These are phyloP conservation scores for Dioctria linearis DNA, from an alignment of 2,888 invertebrate genomes.

Conservation along the genomic window DNA sequence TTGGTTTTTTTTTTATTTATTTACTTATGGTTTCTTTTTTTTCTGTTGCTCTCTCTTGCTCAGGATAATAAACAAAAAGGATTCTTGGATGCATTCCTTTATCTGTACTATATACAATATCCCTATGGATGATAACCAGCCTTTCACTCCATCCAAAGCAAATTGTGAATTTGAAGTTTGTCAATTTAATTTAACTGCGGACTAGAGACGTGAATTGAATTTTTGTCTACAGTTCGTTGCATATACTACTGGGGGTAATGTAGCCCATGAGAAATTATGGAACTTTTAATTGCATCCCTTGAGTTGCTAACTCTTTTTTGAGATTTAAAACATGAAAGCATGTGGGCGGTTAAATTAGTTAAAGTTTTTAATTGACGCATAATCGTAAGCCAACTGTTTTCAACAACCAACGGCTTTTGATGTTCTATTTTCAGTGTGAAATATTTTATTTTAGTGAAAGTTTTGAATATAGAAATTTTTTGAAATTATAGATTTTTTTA, in stretches of 20 bases:
- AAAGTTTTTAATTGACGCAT: too few relatives aligned
- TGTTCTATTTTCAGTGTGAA: too few relatives aligned
- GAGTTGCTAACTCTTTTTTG: background rate
- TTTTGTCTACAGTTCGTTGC: background rate
- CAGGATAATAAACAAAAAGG: background rate
- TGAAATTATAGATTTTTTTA: too few relatives aligned
- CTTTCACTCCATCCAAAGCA: background rate
- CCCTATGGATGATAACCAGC: background rate
- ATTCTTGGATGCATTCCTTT: background rate
- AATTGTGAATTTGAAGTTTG: background rate
- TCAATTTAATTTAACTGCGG: constrained; percentile 3
- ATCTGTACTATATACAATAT: background rate
- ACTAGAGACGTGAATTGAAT: background rate
- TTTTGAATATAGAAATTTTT: too few relatives aligned
- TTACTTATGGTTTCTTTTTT: too few relatives aligned
- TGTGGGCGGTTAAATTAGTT: too few relatives aligned
- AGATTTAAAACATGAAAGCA: too few relatives aligned
- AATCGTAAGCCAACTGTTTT: too few relatives aligned
- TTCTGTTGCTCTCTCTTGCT: background rate
- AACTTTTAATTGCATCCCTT: constrained; percentile 32
- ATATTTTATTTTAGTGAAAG: too few relatives aligned
- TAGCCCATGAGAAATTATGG: constrained; percentile 14
- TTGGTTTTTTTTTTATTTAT: constrained; percentile 6
- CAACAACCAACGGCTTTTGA: too few relatives aligned
- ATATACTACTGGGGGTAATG: background rate